Evolutionary conservation across 2,888 invertebrate genomes (phyloP).

Genomic region (Meandrusa payeni): DNA sequence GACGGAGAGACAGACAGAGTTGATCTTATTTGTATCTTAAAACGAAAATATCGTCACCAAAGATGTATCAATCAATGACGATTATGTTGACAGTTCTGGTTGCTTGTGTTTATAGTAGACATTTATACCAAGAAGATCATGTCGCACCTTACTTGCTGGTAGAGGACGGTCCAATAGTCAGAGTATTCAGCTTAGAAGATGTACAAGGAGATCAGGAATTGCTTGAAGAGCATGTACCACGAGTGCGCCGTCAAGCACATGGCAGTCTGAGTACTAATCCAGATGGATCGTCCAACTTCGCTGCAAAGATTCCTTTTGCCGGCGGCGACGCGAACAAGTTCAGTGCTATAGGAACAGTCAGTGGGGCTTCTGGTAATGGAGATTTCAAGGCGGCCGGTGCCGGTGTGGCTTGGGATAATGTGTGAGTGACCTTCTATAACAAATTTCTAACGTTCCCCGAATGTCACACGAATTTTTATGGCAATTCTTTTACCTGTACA

Average conservation of each 20-base stretch:
- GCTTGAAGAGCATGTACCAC: background rate
- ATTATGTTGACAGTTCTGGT: slow-evolving; percentile 2
- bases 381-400: slow-evolving; percentile 34
- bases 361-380: slow-evolving; percentile 31
- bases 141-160: slow-evolving; percentile 3
- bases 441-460: background rate
- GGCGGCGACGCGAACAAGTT: slow-evolving; percentile 31
- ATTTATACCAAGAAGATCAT: background rate
- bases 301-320: slow-evolving; percentile 32
- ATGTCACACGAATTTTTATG: too few relatives aligned
- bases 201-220: background rate
- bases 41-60: too few relatives aligned
- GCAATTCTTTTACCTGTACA: too few relatives aligned
- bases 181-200: slow-evolving; percentile 5
- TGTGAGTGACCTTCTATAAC: slow-evolving; percentile 34
- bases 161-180: background rate
- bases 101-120: slow-evolving; percentile 1
- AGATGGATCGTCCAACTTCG: slow-evolving; percentile 33
- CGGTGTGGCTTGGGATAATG: slow-evolving; percentile 39
- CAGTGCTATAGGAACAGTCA: slow-evolving; percentile 32
- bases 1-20: too few relatives aligned
- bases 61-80: too few relatives aligned
- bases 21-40: too few relatives aligned
- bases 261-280: slow-evolving; percentile 33
- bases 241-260: slow-evolving; percentile 31